Conservation (phyloP, 2,797 vertebrate genomes). For the Rhodeus uyekii region DNA sequence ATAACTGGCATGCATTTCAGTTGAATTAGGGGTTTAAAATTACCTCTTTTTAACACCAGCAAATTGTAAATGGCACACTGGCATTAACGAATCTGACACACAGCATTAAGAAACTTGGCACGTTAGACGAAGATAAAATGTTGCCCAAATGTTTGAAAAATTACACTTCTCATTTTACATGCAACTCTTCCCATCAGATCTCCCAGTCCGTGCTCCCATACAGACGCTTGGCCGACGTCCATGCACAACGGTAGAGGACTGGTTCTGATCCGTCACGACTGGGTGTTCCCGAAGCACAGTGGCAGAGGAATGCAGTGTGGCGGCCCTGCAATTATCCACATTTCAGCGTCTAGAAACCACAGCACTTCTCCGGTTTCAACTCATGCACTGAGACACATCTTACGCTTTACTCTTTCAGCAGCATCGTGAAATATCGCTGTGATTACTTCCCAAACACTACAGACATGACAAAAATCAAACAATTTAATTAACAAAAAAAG, state of each 20-base stretch:
- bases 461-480: no score
- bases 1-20: background rate
- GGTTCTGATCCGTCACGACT: conserved; percentile 37
- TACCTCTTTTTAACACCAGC: background rate
- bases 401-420: background rate
- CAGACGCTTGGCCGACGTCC: conserved; percentile 18
- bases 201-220: conserved; percentile 7
- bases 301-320: conserved; percentile 46
- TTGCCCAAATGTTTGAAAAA: conserved; percentile 22
- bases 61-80: conserved; percentile 24
- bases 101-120: conserved; percentile 16
- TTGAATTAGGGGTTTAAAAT: background rate
- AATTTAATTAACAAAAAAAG: no score
- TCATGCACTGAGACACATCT: conserved; percentile 27
- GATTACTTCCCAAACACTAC: no score
- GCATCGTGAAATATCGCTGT: no score
- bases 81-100: background rate
- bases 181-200: conserved; percentile 27
- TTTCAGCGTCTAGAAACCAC: conserved; percentile 53
- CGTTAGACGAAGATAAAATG: conserved; percentile 20
- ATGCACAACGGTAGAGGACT: conserved; percentile 26
- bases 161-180: conserved; percentile 41
- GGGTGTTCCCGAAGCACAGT: conserved; percentile 48
- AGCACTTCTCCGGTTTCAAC: conserved; percentile 33
- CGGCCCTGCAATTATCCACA: conserved; percentile 52